A percentile compares a stretch with the other conserved stretches of the same genome.
Conservation (phyloP, 2,888 invertebrate genomes). For the Callosobruchus maculatus region DNA sequence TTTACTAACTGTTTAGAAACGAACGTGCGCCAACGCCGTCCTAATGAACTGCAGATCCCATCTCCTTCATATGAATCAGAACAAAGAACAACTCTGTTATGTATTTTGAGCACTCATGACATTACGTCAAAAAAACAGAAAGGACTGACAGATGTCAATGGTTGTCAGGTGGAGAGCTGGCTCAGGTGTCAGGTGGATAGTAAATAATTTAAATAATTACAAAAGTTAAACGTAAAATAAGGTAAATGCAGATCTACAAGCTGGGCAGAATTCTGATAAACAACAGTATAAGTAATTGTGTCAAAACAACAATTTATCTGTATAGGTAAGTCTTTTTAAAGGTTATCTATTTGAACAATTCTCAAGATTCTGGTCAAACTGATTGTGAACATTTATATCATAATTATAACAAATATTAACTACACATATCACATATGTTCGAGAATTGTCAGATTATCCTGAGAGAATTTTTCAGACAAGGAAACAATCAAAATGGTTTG, state of each 20-base stretch:
- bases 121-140: too few relatives aligned
- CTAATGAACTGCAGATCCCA: too few relatives aligned
- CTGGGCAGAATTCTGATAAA: not conserved
- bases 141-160: not conserved
- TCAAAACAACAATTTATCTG: not conserved
- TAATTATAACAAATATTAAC: too few relatives aligned
- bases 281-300: not conserved
- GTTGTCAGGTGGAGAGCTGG: not conserved
- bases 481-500: too few relatives aligned
- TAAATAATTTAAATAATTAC: not conserved
- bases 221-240: not conserved
- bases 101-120: not conserved
- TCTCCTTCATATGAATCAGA: too few relatives aligned
- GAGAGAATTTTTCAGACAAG: too few relatives aligned
- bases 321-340: not conserved
- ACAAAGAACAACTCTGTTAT: not conserved
- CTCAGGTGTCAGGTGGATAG: not conserved
- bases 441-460: too few relatives aligned
- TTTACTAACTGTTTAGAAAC: too few relatives aligned
- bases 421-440: too few relatives aligned
- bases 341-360: not conserved
- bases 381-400: too few relatives aligned
- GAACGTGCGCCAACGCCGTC: too few relatives aligned
- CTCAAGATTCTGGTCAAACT: not conserved
- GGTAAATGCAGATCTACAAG: not conserved